A percentile compares a stretch with the other conserved stretches of the same genome.
phyloP scores from a whole-genome alignment of 2,113 vertebrate species.

The Apodemus speciosus region DNA sequence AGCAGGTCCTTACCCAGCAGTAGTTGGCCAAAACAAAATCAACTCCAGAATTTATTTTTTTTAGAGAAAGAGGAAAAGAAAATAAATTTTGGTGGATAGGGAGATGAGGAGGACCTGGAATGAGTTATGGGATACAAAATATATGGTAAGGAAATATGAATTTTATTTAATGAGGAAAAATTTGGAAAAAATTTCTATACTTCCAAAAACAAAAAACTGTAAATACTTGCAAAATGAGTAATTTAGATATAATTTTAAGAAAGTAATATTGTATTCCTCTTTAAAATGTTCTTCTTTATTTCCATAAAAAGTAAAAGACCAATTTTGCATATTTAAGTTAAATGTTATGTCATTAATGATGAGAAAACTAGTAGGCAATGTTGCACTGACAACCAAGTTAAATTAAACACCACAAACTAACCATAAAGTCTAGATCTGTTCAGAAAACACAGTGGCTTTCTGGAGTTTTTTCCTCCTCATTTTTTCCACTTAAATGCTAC shows the following conservation, averaged over 20 bases:
- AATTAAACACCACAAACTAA: conserved; percentile 58
- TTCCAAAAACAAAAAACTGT: neutral
- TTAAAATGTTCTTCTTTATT: neutral
- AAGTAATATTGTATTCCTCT: neutral
- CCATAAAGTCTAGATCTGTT: conserved; percentile 30
- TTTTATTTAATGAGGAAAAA: neutral
- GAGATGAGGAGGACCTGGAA: neutral
- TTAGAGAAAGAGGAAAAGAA: neutral
- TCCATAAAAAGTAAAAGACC: conserved; percentile 1
- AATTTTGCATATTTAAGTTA: conserved; percentile 14
- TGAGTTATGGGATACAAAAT: neutral
- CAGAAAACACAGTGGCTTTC: neutral
- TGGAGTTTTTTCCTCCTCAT: neutral
- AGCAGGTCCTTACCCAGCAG: neutral
- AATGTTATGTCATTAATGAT: neutral
- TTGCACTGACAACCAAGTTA: conserved; percentile 57
- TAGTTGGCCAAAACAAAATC: neutral
- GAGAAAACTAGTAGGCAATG: conserved; percentile 53
- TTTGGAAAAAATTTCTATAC: neutral
- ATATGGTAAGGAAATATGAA: neutral
- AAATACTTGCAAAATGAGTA: neutral
- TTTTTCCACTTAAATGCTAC: neutral
- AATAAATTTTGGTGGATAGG: neutral
- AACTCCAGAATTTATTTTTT: neutral
- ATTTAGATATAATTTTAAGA: conserved; percentile 16